Base-by-base conservation (phyloP, 2,113 vertebrate species). In the Macquaria australasica region DNA sequence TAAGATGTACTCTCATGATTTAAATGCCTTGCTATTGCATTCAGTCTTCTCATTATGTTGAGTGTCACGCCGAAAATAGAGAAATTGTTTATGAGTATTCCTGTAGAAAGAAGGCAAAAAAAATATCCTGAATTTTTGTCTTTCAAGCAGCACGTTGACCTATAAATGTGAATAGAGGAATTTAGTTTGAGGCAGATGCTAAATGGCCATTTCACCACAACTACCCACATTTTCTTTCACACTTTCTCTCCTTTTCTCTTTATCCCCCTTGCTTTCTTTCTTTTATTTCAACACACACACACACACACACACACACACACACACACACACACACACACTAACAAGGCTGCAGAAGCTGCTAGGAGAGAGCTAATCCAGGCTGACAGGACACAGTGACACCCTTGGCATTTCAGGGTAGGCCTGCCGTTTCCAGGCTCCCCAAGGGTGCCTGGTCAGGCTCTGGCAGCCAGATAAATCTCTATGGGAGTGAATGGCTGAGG, bases 381-480 rank as follows among this genome's bases (percentile, higher is more conserved):
- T 92, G 95, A 95, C 95, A 95, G 92, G 91, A 89, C 87, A 94
- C 89, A 88, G 82, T 94, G 91, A 94, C 89, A 92, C 91, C 91
- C 92, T 91, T 95, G 95, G 95, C 92, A 93, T 95, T 95, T 95
- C 85, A 87, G 89, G 90, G 90, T 85, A 92, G 90, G 94, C 89
- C 79, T 93, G 88, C 68, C 83, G 84, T 89, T 86, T 87, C 88
- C 55, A 77, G 76, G 60, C 81, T 87, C 87, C 92, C 94, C 85
- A 77, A 89, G 90, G 93, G 93, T 85, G 82, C 55, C 48, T 84
- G 86, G 69, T 88, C 90, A 87, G 82, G 86, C 70, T 89, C 81
- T 83, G 84, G 87, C 82, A 87, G 83, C 69, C 80, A 90, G 86
- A 92, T 89, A 92, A 87, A 88, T 90, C 87, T 88, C 78, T 83